Evolutionary conservation across 2,888 invertebrate genomes (phyloP), one percentile per base, ranked within the genome.

Genomic region (Stenurella melanura): DNA sequence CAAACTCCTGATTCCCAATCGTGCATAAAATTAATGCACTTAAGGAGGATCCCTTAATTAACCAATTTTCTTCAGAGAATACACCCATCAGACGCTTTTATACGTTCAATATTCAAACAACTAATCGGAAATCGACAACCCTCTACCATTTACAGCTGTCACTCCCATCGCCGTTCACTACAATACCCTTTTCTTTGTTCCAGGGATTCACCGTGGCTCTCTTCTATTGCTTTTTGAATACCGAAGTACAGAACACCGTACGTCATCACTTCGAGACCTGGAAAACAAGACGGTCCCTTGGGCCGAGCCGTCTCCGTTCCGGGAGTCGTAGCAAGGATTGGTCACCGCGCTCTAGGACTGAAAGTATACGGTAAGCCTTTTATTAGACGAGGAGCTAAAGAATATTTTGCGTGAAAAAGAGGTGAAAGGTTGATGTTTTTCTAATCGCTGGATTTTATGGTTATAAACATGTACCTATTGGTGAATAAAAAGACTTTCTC

Each of bases 141-240:
- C 19, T 7, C 19, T 17, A 10, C 17, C 57, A 11, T 58, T 11
- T 19, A 19, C 58, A 1, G 10, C 58, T 58, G 58, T 19, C 58
- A 21, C 26, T 26, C 10, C 26, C n/a, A 61, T 15, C 26, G 6
- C 19, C 57, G 1, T 12, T 11, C 57, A 15, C 34, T 38, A 12
- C 21, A 15, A 21, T 9, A 5, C 18, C 18, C 9, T 21, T 54
- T 61, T 10, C 12, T 54, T 70, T 72, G 61, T 90, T 90, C 4
- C 90, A 97, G 97, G 97, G 97, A 77, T 95, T 97, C 87, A 95
- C 94, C 70, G 97, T 97, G 78, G 96, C 97, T 4, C 90, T 97
- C 77, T 95, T 97, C 90, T 97, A 97, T 91, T 97, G 97, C 89
- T 97, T 97, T 90, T 92, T 97, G 85, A 97, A 97, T 90, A 95